Evolutionary conservation across 2,797 vertebrate genomes (phyloP).

Genomic region (Macropus fuliginosus): DNA sequence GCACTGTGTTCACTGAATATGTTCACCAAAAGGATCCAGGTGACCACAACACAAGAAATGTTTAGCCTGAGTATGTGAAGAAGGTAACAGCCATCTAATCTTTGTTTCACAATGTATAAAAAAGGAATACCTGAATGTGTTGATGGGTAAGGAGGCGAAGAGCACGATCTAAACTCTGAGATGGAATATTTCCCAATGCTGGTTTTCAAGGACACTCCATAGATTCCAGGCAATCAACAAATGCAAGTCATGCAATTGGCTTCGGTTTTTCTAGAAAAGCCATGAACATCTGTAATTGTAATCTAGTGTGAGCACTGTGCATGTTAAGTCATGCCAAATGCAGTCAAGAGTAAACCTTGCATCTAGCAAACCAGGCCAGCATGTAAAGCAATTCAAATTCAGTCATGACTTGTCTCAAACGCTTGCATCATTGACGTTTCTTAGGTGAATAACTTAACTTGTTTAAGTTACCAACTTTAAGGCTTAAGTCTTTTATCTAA

Average conservation of each 20-base stretch:
- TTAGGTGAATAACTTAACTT: not conserved
- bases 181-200: not conserved
- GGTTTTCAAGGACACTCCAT: not conserved
- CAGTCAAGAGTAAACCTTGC: conserved; percentile 18
- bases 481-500: not conserved
- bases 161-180: not conserved
- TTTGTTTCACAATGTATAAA: not conserved
- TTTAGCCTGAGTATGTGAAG: not conserved
- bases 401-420: not conserved
- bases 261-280: conserved; percentile 31
- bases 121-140: not conserved
- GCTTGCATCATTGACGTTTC: not conserved
- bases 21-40: not conserved
- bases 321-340: conserved; percentile 50
- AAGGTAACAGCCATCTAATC: not conserved
- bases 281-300: conserved; percentile 28
- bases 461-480: not conserved
- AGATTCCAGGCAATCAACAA: conserved; percentile 32
- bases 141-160: not conserved
- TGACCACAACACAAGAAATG: not conserved
- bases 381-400: conserved; percentile 43
- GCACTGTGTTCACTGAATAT: not conserved
- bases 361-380: not conserved
- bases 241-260: conserved; percentile 4
- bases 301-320: conserved; percentile 29